phyloP scores from a whole-genome alignment of 2,888 invertebrate genomes.

The Cryptops parisi region DNA sequence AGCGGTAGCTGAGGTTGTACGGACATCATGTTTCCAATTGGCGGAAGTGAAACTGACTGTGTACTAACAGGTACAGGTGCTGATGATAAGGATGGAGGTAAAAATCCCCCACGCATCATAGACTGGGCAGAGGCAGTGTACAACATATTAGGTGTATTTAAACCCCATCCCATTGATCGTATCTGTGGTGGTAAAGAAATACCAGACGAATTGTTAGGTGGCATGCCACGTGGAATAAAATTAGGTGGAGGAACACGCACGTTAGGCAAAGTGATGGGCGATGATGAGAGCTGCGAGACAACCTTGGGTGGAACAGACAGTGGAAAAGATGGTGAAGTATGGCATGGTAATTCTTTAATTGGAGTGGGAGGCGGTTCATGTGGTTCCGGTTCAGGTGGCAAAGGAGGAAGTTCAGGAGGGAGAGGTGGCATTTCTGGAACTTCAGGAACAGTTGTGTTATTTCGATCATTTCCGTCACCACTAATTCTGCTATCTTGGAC shows the following conservation, averaged over 20 bases:
- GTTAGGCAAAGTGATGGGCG: conserved; percentile 18
- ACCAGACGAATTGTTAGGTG: not conserved
- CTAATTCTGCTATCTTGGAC: not conserved
- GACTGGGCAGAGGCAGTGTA: conserved; percentile 18
- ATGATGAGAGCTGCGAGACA: conserved; percentile 16
- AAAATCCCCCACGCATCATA: conserved; percentile 18
- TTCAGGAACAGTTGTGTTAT: not conserved
- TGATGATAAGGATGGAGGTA: conserved; percentile 17
- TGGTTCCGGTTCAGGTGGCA: conserved; percentile 22
- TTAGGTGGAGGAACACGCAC: conserved; percentile 23
- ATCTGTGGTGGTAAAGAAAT: not conserved
- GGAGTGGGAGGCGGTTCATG: conserved; percentile 14
- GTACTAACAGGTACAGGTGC: not conserved
- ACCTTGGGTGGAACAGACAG: conserved; percentile 21
- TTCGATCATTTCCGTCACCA: not conserved
- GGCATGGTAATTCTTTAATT: conserved; percentile 18
- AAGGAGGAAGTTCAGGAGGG: conserved; percentile 14
- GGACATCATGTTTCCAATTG: conserved; percentile 16
- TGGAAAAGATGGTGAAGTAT: not conserved
- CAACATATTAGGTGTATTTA: conserved; percentile 13
- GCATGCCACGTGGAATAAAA: conserved; percentile 17
- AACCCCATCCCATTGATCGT: conserved; percentile 19
- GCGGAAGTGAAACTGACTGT: conserved; percentile 11
- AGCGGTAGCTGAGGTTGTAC: conserved; percentile 17
- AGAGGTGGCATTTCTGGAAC: conserved; percentile 4